Evolutionary conservation across 2,888 invertebrate genomes (phyloP), one percentile per base, ranked within the genome.

Genomic region (Drosophila cognata): DNA sequence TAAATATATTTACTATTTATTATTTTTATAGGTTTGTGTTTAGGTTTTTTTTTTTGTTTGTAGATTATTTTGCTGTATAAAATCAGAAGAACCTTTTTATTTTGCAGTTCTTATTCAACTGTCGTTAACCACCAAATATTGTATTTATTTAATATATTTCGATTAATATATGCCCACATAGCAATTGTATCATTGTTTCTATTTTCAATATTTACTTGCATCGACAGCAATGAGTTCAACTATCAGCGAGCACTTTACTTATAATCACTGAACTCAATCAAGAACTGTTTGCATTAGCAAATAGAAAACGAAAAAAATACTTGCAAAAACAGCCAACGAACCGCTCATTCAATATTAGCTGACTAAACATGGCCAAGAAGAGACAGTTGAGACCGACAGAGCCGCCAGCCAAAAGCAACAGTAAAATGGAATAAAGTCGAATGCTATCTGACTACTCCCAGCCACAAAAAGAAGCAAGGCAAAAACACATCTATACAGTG

Each of bases 271-370:
- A 84, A 75, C 86, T 74, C 87, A 86, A 86, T 86, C 70, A 48
- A 46, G 66, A 89, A 81, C 58, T 86, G 70, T 86, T 88, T 88
- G 81, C 74, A 74, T 53, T 72, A 79, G 74, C 70, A 77, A 84
- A 81, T 77, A 74, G 81, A 77, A 84, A 81, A 64, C 68, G 61
- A 28, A 51, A 51, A 48, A 50, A 18, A 28, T 11, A 29, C 31
- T 71, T 69, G 57, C 57, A 36, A 63, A 58, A 66, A 66, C 56
- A 63, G 38, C 6, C 53, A 25, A 33, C 73, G 31, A 64, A 41
- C 38, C 50, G 60, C 53, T 80, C 77, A 68, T 57, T 81, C 78
- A 77, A 77, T 79, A 81, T 72, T 64, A 61, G 55, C 63, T 48
- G 35, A 61, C 76, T 79, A 66, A 79, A 79, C 65, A 60, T 79